Evolutionary conservation across 2,888 invertebrate genomes (phyloP).

Genomic region (Onthophagus sagittarius): DNA sequence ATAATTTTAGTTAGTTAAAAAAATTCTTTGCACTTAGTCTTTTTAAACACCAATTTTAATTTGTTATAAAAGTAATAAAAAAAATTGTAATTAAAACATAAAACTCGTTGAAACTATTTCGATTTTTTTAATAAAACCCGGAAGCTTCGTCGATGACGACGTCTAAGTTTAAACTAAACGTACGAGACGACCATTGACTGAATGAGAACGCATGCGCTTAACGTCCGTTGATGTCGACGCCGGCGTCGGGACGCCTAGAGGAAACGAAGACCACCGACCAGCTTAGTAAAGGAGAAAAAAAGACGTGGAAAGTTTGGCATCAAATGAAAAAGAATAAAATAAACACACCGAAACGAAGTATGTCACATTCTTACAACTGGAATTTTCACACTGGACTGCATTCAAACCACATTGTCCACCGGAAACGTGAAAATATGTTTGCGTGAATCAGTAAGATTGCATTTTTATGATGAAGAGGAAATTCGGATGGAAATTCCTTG

Average conservation of each 20-base stretch:
- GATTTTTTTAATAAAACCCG: background rate
- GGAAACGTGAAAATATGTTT: background rate
- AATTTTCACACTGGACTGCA: background rate
- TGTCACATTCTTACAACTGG: background rate
- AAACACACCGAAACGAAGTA: background rate
- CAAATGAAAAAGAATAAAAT: too few species aligned
- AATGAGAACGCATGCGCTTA: background rate
- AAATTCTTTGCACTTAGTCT: too few species aligned
- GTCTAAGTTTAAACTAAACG: background rate
- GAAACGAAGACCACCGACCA: too few species aligned
- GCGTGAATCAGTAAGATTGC: background rate
- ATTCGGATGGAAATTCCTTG: background rate
- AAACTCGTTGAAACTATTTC: background rate
- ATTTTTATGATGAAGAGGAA: background rate
- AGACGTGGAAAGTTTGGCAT: too few species aligned
- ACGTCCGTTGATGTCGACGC: background rate
- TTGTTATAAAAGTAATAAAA: background rate
- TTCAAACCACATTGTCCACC: background rate
- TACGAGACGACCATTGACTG: background rate
- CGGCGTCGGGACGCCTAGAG: background rate
- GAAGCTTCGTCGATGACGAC: background rate
- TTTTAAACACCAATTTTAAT: background rate
- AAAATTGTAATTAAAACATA: background rate
- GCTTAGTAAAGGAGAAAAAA: too few species aligned
- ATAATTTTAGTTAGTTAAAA: too few species aligned